phyloP scores from a whole-genome alignment of 2,888 invertebrate species.

The Aplocera efformata region DNA sequence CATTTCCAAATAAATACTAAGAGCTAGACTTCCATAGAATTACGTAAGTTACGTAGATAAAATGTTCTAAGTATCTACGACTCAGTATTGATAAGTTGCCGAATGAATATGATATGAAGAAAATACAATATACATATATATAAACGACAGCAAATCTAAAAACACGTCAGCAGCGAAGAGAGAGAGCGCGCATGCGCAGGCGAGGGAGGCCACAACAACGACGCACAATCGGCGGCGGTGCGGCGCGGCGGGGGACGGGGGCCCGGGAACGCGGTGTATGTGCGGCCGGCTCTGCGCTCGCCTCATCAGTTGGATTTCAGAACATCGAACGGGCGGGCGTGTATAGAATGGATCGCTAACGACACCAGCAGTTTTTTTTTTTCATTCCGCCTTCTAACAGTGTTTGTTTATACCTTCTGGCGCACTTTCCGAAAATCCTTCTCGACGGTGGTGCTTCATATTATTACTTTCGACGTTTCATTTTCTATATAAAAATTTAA shows the following conservation, averaged over 20 bases:
- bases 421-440: slow-evolving; percentile 72
- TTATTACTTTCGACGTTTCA: slow-evolving; percentile 62
- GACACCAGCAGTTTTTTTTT: slow-evolving; percentile 81
- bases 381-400: slow-evolving; percentile 80
- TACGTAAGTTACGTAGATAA: too few species aligned
- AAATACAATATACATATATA: too few species aligned
- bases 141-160: slow-evolving; percentile 69
- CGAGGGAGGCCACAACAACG: slow-evolving; percentile 61
- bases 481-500: slow-evolving; percentile 49
- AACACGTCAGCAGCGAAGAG: slow-evolving; percentile 73
- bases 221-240: slow-evolving; percentile 42
- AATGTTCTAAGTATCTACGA: too few species aligned
- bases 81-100: slow-evolving; percentile 13
- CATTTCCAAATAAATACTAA: too few species aligned
- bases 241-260: slow-evolving; percentile 39
- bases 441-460: slow-evolving; percentile 72
- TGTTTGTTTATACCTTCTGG: slow-evolving; percentile 77
- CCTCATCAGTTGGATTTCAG: slow-evolving; percentile 76
- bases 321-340: slow-evolving; percentile 80
- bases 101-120: slow-evolving; percentile 42
- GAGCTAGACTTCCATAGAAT: too few species aligned
- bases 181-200: slow-evolving; percentile 68
- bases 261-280: slow-evolving; percentile 37
- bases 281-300: slow-evolving; percentile 49
- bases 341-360: slow-evolving; percentile 78